Percentiles rank a stretch among this genome's conserved stretches.
Conservation (phyloP, 2,888 invertebrate species). For the Agapostemon virescens region DNA sequence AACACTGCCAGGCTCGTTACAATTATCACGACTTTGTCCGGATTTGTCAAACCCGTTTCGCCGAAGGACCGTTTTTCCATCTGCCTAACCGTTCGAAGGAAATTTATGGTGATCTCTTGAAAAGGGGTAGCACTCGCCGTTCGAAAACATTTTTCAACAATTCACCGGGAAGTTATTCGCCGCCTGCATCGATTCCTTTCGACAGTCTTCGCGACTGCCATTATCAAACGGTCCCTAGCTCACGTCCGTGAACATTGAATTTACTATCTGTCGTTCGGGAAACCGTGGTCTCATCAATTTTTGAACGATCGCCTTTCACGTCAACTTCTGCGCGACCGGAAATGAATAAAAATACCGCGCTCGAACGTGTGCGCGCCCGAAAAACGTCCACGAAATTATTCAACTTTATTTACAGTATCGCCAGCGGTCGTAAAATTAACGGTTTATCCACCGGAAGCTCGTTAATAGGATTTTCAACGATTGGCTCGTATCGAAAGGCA, state of each 20-base stretch:
- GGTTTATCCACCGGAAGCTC: background rate
- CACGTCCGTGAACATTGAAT: constrained; percentile 56
- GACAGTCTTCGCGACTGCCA: constrained; percentile 39
- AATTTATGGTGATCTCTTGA: background rate
- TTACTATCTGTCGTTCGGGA: constrained; percentile 51
- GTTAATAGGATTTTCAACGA: background rate
- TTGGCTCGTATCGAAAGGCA: background rate
- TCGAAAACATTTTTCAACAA: constrained; percentile 37
- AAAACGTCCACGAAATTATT: background rate
- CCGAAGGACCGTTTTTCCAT: background rate
- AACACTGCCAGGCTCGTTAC: background rate
- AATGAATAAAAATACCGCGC: constrained; percentile 20
- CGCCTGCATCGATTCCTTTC: constrained; percentile 42
- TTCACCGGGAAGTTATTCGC: constrained; percentile 41
- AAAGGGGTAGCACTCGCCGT: background rate
- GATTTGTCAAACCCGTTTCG: background rate
- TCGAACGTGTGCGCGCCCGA: background rate
- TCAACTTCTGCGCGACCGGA: constrained; percentile 21
- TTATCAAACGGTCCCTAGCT: constrained; percentile 51
- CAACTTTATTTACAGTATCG: background rate
- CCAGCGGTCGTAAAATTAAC: background rate
- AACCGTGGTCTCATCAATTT: constrained; percentile 62
- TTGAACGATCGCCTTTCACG: constrained; percentile 50
- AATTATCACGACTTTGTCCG: background rate
- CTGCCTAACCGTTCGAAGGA: background rate